Conservation (phyloP, 1,140 invertebrate species). For the Aethina tumida region DNA sequence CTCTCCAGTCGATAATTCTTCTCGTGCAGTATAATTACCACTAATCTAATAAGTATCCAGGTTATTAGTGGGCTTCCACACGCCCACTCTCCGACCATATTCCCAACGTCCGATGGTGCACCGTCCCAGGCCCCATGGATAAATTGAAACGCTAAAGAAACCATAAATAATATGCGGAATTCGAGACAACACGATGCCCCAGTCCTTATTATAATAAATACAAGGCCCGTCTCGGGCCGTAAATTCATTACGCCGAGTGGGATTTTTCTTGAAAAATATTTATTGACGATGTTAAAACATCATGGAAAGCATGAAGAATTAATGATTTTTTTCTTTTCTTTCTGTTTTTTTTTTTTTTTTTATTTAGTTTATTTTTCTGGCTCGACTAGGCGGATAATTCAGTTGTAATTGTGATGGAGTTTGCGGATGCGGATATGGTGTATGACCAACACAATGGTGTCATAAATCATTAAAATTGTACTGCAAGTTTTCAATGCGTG, state of each 20-base stretch:
- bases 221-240: constrained; percentile 16
- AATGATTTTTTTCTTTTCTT: too few relatives aligned
- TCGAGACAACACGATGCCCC: constrained; percentile 28
- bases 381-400: too few relatives aligned
- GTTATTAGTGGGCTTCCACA: constrained; percentile 28
- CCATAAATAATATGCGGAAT: constrained; percentile 32
- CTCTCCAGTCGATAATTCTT: constrained; percentile 6
- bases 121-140: constrained; percentile 13
- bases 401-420: too few relatives aligned
- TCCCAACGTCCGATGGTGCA: constrained; percentile 4
- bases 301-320: too few relatives aligned
- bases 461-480: too few relatives aligned
- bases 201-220: constrained; percentile 31
- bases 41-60: constrained; percentile 29
- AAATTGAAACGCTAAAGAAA: constrained; percentile 29
- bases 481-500: too few relatives aligned
- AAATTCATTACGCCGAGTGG: constrained; percentile 25
- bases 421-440: too few relatives aligned
- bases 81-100: constrained; percentile 20
- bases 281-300: too few relatives aligned
- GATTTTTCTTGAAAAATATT: too few relatives aligned
- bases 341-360: too few relatives aligned
- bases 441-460: too few relatives aligned
- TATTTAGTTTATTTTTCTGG: too few relatives aligned
- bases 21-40: constrained; percentile 20